Percentiles rank a stretch among this genome's conserved stretches.
These are phyloP conservation scores for Amphiura filiformis DNA, from an alignment of 35 echinoderm and acorn worm species.

Conservation along the genomic window DNA sequence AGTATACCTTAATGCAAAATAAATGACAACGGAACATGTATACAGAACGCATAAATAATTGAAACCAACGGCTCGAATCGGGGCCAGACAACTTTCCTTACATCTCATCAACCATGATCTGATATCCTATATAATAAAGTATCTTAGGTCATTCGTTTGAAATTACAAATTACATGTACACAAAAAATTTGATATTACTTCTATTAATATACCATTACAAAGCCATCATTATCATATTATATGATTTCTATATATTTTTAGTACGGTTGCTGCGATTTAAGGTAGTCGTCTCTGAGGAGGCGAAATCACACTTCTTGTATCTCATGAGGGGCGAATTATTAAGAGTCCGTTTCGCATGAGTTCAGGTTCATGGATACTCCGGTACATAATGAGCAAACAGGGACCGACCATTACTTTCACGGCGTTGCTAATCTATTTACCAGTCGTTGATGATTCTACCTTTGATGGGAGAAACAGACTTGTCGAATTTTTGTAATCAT, in stretches of 20 bases:
- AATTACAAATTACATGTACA: too few relatives aligned
- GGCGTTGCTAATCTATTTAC: neutral
- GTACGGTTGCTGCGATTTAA: neutral
- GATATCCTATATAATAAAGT: too few relatives aligned
- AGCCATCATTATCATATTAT: too few relatives aligned
- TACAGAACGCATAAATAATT: neutral
- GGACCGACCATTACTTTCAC: neutral
- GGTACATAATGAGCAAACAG: neutral
- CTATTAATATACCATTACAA: too few relatives aligned
- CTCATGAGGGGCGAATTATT: conserved; percentile 10
- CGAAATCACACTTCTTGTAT: neutral
- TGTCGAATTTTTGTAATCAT: neutral
- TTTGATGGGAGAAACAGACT: neutral
- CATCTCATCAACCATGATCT: too few relatives aligned
- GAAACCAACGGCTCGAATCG: neutral
- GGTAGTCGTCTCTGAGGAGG: neutral
- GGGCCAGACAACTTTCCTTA: too few relatives aligned
- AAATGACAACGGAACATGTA: neutral
- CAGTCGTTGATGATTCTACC: neutral
- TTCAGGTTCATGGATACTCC: neutral
- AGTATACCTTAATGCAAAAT: neutral
- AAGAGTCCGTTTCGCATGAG: conserved; percentile 5
- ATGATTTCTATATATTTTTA: neutral
- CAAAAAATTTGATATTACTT: too few relatives aligned
- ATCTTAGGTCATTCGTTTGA: too few relatives aligned